Conservation (phyloP, 1,140 invertebrate genomes). For the Saccostrea echinata region DNA sequence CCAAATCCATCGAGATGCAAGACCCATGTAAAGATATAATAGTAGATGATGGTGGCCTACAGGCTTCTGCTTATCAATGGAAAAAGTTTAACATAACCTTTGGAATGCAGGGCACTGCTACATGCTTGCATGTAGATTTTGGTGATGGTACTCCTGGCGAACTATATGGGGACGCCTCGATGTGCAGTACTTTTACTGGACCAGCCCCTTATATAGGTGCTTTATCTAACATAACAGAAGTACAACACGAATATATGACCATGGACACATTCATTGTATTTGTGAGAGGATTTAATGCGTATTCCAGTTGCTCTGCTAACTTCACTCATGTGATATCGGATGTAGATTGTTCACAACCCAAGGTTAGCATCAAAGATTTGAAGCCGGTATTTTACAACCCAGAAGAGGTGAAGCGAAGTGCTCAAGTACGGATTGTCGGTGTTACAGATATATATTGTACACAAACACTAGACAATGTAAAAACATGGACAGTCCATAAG, state of each 20-base stretch:
- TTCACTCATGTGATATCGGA: conserved; percentile 68
- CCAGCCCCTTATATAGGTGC: conserved; percentile 58
- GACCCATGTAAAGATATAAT: conserved; percentile 47
- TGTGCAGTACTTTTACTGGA: conserved; percentile 52
- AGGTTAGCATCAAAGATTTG: conserved; percentile 71
- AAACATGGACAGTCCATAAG: conserved; percentile 65
- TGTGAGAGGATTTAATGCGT: conserved; percentile 71
- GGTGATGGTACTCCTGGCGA: conserved; percentile 69
- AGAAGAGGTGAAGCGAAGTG: conserved; percentile 59
- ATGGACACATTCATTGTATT: conserved; percentile 71
- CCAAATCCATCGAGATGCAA: conserved; percentile 50
- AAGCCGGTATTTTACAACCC: conserved; percentile 63
- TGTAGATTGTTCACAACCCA: conserved; percentile 75
- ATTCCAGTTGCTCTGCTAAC: conserved; percentile 61
- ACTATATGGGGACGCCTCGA: conserved; percentile 53
- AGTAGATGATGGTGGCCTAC: conserved; percentile 37
- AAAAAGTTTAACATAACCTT: conserved; percentile 72
- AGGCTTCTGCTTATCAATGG: conserved; percentile 51
- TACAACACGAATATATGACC: conserved; percentile 67
- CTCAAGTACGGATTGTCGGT: conserved; percentile 64
- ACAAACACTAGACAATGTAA: conserved; percentile 65
- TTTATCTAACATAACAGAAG: conserved; percentile 28
- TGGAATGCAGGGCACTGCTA: conserved; percentile 70
- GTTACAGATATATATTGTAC: conserved; percentile 71
- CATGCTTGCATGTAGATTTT: conserved; percentile 78